Conservation (phyloP, 2,888 invertebrate genomes). For the Amiota mariae region DNA sequence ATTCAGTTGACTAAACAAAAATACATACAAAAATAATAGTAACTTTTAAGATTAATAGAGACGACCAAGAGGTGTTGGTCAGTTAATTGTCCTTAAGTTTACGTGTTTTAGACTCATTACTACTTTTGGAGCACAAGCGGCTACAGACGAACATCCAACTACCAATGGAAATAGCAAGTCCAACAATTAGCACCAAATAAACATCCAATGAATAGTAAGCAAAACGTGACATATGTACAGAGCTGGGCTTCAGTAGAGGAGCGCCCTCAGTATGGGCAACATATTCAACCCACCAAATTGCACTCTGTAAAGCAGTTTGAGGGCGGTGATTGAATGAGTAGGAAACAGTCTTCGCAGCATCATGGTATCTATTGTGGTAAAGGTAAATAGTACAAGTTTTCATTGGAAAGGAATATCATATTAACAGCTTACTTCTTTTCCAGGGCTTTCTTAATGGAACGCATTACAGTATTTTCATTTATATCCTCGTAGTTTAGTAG, state of each 20-base stretch:
- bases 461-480: slow-evolving; percentile 74
- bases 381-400: neutral
- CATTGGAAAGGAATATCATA: neutral
- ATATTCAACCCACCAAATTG: slow-evolving; percentile 81
- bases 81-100: slow-evolving; percentile 57
- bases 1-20: neutral
- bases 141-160: slow-evolving; percentile 61
- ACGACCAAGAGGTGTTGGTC: neutral
- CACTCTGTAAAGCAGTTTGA: slow-evolving; percentile 76
- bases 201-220: slow-evolving; percentile 69
- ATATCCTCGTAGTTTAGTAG: slow-evolving; percentile 75
- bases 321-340: slow-evolving; percentile 76
- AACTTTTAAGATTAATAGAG: neutral
- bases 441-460: slow-evolving; percentile 74
- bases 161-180: slow-evolving; percentile 47
- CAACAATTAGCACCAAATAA: slow-evolving; percentile 55
- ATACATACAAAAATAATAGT: neutral
- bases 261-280: slow-evolving; percentile 78
- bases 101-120: slow-evolving; percentile 33
- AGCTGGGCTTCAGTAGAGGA: slow-evolving; percentile 74
- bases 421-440: slow-evolving; percentile 72
- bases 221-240: slow-evolving; percentile 66
- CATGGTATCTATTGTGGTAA: slow-evolving; percentile 51
- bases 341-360: slow-evolving; percentile 75
- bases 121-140: slow-evolving; percentile 45